These are phyloP conservation scores for Intellagama lesueurii DNA, from an alignment of 2,797 vertebrate genomes.

Conservation along the genomic window DNA sequence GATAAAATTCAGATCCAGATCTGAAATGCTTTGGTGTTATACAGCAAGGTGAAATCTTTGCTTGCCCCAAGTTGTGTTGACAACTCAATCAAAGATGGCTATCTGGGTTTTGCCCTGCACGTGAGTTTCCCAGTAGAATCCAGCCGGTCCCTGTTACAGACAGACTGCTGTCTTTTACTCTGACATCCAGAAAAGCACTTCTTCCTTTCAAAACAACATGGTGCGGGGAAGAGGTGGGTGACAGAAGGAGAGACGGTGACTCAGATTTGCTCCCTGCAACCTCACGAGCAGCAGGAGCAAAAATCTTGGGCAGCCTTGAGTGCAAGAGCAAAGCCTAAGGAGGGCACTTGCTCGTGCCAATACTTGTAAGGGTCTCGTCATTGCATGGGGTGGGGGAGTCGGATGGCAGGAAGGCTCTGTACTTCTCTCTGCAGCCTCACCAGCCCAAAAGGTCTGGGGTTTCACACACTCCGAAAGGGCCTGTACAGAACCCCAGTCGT, in stretches of 20 bases:
- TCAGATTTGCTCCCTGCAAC: not conserved
- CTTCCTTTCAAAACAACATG: not conserved
- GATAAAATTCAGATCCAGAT: too few species aligned
- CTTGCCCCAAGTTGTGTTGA: not conserved
- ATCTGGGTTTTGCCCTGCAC: too few species aligned
- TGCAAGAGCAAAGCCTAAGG: too few species aligned
- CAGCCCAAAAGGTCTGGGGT: not conserved
- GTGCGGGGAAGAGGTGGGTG: not conserved
- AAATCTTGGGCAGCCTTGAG: not conserved
- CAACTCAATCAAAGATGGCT: too few species aligned
- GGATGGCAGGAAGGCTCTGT: not conserved
- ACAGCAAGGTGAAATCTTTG: not conserved
- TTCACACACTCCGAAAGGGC: too few species aligned
- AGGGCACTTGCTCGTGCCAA: not conserved
- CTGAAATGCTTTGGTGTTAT: too few species aligned
- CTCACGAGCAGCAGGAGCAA: not conserved
- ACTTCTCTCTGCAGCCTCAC: too few species aligned
- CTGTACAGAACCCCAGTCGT: not conserved
- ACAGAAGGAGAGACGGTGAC: not conserved
- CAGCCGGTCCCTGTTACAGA: too few species aligned
- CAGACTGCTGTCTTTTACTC: too few species aligned
- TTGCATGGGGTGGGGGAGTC: not conserved
- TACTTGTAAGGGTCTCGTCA: not conserved
- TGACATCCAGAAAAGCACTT: too few species aligned
- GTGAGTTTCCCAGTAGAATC: too few species aligned